Percentiles rank a stretch among this genome's conserved stretches.
Evolutionary conservation across 1,140 invertebrate genomes (phyloP).

Genomic region (Calephelis virginiensis): DNA sequence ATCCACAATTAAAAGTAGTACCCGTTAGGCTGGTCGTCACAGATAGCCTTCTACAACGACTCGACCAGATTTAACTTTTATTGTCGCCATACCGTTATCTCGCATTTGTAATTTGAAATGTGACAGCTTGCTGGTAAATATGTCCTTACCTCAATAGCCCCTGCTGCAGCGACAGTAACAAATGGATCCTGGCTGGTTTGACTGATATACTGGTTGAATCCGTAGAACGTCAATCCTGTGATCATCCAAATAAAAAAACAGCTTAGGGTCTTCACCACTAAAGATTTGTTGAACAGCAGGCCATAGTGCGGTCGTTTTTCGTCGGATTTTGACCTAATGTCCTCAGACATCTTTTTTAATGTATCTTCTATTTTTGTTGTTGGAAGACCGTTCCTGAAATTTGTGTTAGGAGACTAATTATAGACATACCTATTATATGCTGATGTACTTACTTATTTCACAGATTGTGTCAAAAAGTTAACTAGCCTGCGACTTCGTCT

Average conservation of each 20-base stretch:
- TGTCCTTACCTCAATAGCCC: slow-evolving; percentile 49
- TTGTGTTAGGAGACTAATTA: background rate
- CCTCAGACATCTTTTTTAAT: slow-evolving; percentile 48
- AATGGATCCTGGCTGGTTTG: slow-evolving; percentile 86
- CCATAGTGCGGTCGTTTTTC: slow-evolving; percentile 78
- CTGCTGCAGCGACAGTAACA: slow-evolving; percentile 81
- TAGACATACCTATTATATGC: too few species aligned
- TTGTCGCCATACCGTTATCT: too few species aligned
- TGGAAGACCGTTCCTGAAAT: slow-evolving; percentile 77
- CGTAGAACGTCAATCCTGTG: slow-evolving; percentile 85
- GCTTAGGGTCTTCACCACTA: slow-evolving; percentile 84
- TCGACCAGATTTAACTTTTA: too few species aligned
- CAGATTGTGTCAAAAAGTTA: too few species aligned
- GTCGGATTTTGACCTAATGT: slow-evolving; percentile 37
- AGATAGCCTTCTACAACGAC: too few species aligned
- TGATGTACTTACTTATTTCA: too few species aligned
- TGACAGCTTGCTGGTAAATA: background rate
- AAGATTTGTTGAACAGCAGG: slow-evolving; percentile 84
- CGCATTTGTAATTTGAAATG: too few species aligned
- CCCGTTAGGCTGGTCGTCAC: too few species aligned
- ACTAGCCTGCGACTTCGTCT: too few species aligned
- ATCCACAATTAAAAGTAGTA: too few species aligned
- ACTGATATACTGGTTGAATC: slow-evolving; percentile 86
- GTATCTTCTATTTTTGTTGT: slow-evolving; percentile 73
- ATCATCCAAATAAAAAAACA: slow-evolving; percentile 85